Evolutionary conservation across 2,113 vertebrate species (phyloP), one percentile per base, ranked within the genome.

Genomic region (Condylura cristata): DNA sequence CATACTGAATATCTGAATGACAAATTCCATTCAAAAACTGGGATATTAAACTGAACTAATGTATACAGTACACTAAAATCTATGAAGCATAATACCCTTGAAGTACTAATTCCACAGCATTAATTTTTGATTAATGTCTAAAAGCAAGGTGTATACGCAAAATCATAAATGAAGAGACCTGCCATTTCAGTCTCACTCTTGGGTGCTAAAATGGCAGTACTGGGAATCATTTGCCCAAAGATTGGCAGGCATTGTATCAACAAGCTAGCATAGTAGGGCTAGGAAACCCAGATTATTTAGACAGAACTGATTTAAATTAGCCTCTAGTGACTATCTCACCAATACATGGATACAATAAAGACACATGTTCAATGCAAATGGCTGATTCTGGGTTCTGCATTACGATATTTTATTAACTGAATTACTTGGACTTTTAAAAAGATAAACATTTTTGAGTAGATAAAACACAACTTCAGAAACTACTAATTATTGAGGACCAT

Each of bases 281-380:
- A 96, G 90, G 84, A 96, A 98, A 97, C 90, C 76, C 74, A 83
- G 74, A 95, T 66, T 96, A 96, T 97, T 98, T 97, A 96, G 97
- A 97, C 94, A 97, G 95, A 94, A 94, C 65, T 96, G 96, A 96
- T 93, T 97, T 96, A 97, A 96, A 98, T 95, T 88, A 92, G 96
- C 89, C 90, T 97, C 95, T 85, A 94, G 78, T 97, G 86, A 60
- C 61, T 0, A 81, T 48, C 9, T 1, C 93, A 93, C 96, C 96
- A 98, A 83, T 92, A 98, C 61, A 95, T 60, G 87, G 86, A 84
- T 58, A 94, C 89, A 96, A 95, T 95, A 95, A 95, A 48, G 94
- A 95, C 96, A 97, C 86, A 94, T 2, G 28, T 89, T 95, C 90
- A 96, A 70, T 74, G 86, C 80, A 96, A 97, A 71, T 37, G 78